Evolutionary conservation across 2,797 vertebrate species (phyloP), one percentile per base, ranked within the genome.

Genomic region (Adelosebastes latens): DNA sequence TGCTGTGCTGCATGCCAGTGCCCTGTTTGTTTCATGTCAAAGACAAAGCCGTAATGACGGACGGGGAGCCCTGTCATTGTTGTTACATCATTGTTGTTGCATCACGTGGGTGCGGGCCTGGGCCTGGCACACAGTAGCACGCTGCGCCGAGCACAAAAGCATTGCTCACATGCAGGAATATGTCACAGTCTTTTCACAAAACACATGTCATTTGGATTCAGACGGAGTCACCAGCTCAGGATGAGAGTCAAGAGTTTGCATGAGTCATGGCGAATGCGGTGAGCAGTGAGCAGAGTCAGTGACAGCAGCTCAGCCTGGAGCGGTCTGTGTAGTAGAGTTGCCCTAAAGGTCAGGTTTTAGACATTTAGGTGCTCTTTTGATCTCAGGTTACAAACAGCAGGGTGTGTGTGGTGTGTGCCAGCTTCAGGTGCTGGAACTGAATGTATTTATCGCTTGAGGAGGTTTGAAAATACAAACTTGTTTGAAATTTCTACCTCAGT

Each of bases 51-150:
- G 59, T 78, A 49, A 87, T 86, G 88, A 91, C 31, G 62, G 88
- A 75, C 58, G 16, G 77, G 83, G 81, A 92, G 87, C 85, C 77
- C 89, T 81, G 90, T 83, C 91, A 93, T 95, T 94, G 93, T 93
- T 89, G 77, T 87, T 78, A 42, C 88, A 86, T 92, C 91, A 89
- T 93, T 93, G 92, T 93, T 88, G 80, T 84, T 80, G 87, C 75
- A 52, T 89, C 92, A 94, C 89, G 75, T 92, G 89, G 88, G 62
- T 65, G 22, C 5, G 46, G 59, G 85, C 53, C 76, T 53, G 76
- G 59, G 82, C 89, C 89, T 86, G 92, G 83, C 79, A 90, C 93
- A 85, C 85, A 89, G 86, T 85, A 71, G 86, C 85, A 87, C 88
- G 18, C 78, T 80, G 77, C 60, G 79, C 36, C 14, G 20, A 87